Conservation (phyloP, 2,113 vertebrate genomes). For the Otocyon megalotis region DNA sequence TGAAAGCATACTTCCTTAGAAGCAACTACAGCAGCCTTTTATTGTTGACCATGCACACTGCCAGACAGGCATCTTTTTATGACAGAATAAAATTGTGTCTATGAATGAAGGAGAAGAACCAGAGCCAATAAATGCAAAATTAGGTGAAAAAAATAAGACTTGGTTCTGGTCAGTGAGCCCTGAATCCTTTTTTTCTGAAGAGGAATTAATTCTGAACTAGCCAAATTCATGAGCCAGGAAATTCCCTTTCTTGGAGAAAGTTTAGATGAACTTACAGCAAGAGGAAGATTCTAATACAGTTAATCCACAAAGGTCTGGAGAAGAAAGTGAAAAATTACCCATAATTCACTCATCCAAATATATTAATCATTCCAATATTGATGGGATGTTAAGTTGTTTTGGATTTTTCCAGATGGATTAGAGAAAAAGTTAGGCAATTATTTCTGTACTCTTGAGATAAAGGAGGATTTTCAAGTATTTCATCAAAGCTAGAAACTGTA, state of each 20-base stretch:
- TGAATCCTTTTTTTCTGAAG: neutral
- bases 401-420: neutral
- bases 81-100: neutral
- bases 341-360: neutral
- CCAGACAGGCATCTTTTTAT: neutral
- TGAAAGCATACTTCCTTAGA: neutral
- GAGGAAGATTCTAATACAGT: neutral
- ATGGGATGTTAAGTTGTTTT: neutral
- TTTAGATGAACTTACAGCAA: neutral
- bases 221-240: neutral
- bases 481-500: conserved; percentile 26
- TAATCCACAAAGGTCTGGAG: neutral
- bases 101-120: neutral
- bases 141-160: neutral
- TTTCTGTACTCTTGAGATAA: conserved; percentile 33
- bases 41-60: neutral
- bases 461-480: conserved; percentile 1
- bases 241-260: neutral
- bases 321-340: neutral
- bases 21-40: neutral
- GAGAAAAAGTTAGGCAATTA: conserved; percentile 27
- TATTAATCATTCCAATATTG: neutral
- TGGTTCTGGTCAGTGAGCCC: neutral
- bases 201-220: neutral
- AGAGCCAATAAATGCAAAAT: neutral